Evolutionary conservation across 2,888 invertebrate genomes (phyloP), one percentile per base, ranked within the genome.

Genomic region (Rhagium mordax): DNA sequence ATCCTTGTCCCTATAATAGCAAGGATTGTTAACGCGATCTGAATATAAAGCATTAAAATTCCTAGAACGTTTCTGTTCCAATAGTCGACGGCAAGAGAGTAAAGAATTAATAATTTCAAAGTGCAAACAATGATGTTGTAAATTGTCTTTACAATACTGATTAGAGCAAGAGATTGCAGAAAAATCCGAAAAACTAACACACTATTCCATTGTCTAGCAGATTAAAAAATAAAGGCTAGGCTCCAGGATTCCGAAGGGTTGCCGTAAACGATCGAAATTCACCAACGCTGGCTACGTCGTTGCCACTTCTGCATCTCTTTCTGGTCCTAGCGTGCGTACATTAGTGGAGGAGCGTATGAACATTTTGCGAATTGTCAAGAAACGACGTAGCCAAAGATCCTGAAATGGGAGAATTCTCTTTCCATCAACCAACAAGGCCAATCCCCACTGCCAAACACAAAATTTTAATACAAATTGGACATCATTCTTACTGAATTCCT

Each of bases 71-170:
- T 71, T 59, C 41, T 60, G 49, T 71, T 21, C 49, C 59, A 65
- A 65, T 71, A 64, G 67, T 27, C 65, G 64, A 65, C n/a, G 55
- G 57, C 47, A 61, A 69, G 70, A 69, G 70, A 71, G 61, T 74
- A 71, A 77, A 67, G 74, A 76, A 78, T 78, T 74, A 78, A 76
- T 73, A 78, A 78, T 76, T 74, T 76, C 75, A 67, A 71, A 60
- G 66, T 71, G 64, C 71, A 74, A 78, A 78, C 78, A 78, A 78
- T 78, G 75, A 74, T 71, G 76, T 77, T 77, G 74, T 78, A 78
- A 78, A 78, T 77, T 75, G 72, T 67, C 64, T 74, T 74, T 71
- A 79, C 79, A 79, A 77, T 79, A 77, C 77, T 75, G 79, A 79
- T 79, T 79, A 76, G 74, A 76, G 71, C 69, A 66, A 68, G 72